phyloP scores from a whole-genome alignment of 1,140 invertebrate genomes.

The Dendrolimus kikuchii region DNA sequence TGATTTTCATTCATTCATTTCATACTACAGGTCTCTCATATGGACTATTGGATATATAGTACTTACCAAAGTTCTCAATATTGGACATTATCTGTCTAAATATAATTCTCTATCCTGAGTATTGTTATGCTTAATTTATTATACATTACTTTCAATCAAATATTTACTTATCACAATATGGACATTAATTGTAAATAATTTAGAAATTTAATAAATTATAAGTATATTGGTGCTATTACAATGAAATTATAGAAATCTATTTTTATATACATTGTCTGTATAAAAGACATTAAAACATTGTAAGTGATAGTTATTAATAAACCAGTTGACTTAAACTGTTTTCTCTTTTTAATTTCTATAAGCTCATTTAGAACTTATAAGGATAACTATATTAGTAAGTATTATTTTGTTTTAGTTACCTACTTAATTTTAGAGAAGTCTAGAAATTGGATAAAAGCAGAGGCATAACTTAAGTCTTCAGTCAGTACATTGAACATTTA shows the following conservation, averaged over 20 bases:
- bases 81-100: background rate
- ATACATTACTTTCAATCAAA: background rate
- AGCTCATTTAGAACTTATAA: background rate
- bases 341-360: background rate
- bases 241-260: conserved; percentile 11
- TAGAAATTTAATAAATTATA: conserved; percentile 16
- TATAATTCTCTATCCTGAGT: background rate
- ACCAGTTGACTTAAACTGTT: conserved; percentile 12
- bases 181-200: background rate
- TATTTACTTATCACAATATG: conserved; percentile 4
- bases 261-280: conserved; percentile 10
- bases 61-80: no score
- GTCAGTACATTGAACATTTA: no score
- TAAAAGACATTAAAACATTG: no score
- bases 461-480: no score
- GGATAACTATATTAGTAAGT: no score
- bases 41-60: no score
- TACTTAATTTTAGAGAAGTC: no score
- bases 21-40: no score
- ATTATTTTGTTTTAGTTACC: no score
- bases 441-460: no score
- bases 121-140: background rate
- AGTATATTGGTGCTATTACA: conserved; percentile 21
- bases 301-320: conserved; percentile 8
- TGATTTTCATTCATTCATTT: no score